Evolutionary conservation across 2,888 invertebrate species (phyloP), one percentile per base, ranked within the genome.

Genomic region (Pyrrhia umbra): DNA sequence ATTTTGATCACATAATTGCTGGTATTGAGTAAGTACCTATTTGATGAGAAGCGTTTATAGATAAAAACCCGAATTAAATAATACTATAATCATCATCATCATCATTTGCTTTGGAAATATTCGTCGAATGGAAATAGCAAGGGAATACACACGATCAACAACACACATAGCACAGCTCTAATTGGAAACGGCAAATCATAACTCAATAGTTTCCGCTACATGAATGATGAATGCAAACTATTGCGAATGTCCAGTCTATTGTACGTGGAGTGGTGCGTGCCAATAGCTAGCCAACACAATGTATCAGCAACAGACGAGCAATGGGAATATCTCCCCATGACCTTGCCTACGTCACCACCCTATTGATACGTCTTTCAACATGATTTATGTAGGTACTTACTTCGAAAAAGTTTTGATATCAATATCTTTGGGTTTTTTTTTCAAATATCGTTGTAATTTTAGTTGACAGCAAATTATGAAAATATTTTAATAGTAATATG

Each of bases 331-430:
- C 34, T 63, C 46, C 59, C 68, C 74, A 57, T 78, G 79, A 81
- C 80, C 87, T 80, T 83, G 83, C 59, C 66, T 43, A 62, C 73
- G 66, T 70, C 71, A 70, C 74, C 54, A 69, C 73, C 77, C 77
- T 75, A 82, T 86, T 78, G 74, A 78, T 52, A 65, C 72, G 84
- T 87, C 88, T 84, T 80, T 87, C 88, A 81, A 78, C 65, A 78
- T 85, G 88, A 87, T 87, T 85, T 84, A 87, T 88, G 62, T 59
- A n/a, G n/a, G n/a, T n/a, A n/a, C n/a, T n/a, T n/a, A 62, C 50
- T 75, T 69, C 51, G 9, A 52, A 65, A 56, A 39, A 43, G 42
- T 67, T 80, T 70, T 51, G 13, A 45, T 67, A 75, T 61, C 42
- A 61, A 72, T 52, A 54, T 40, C 25, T 1, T n/a, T n/a, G 34